Base-by-base conservation (phyloP, 2,797 vertebrate species). In the Anableps anableps region DNA sequence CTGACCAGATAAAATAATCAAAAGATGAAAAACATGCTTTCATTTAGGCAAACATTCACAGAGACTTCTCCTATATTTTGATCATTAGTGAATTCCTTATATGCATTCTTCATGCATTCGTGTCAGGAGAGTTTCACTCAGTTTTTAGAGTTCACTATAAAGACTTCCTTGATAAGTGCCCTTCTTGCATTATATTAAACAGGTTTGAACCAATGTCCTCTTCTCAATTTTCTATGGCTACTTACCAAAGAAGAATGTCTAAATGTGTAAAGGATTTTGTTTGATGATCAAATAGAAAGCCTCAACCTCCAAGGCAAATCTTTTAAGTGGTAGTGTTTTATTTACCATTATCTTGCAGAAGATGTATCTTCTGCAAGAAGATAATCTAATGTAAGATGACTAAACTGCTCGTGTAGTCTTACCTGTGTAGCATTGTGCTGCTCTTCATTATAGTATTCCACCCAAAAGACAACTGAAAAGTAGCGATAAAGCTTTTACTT, bases 261-360 rank as follows among this genome's bases (percentile, higher is more conserved):
- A 34, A n/a, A 2, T 64, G 72, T 81, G 70, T 48, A 2, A 58
- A 34, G 6, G 34, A 47, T 81, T 79, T 66, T 38, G 45, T 80
- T 60, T 23, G 16, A 72, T 41, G 1, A 50, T 53, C 31, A 70
- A 60, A 36, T 23, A 17, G 50, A 60, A n/a, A 73, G 14, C 38
- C 23, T 83, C 17, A 76, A 13, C 76, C 26, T 55, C 76, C 19
- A 47, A 58, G 19, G 17, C 17, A 43, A 74, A 50, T 19, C 50
- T 50, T 34, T 58, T 31, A 50, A 62, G 36, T 66, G 2, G 31
- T 2, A 66, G 21, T 1, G 9, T n/a, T 50, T 73, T 2, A 73
- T 75, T 74, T 5, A 45, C 17, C 1, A 11, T 74, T 26, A 4
- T 70, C 55, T 55, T 29, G 64, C 64, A 79, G 72, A 58, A 74